phyloP scores from a whole-genome alignment of 2,113 vertebrate species.

The Sander vitreus region DNA sequence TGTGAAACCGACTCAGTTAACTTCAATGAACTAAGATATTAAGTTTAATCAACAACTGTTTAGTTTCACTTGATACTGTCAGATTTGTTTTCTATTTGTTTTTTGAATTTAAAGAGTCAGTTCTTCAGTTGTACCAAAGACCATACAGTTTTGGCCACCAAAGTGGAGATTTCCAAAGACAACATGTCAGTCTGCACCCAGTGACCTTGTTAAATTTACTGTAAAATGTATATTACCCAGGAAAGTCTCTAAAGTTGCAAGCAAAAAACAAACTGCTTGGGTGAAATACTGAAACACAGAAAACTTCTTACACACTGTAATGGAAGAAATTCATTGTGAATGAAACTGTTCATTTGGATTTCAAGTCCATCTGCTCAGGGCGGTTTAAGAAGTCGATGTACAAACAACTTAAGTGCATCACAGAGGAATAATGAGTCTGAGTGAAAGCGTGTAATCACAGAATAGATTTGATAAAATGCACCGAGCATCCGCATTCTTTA shows the following conservation, averaged over 20 bases:
- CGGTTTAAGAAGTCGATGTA: neutral
- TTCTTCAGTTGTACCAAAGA: neutral
- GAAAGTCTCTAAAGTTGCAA: neutral
- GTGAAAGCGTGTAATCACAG: constrained; percentile 4
- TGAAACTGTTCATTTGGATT: neutral
- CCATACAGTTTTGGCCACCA: too few relatives aligned
- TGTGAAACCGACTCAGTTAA: neutral
- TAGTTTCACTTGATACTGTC: neutral
- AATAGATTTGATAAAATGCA: constrained; percentile 2
- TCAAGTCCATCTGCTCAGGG: neutral
- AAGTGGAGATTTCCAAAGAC: neutral
- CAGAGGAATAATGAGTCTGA: neutral
- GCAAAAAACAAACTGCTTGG: neutral
- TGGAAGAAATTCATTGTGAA: neutral
- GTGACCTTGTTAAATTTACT: neutral
- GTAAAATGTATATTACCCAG: too few relatives aligned
- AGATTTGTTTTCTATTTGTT: neutral
- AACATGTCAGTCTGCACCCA: neutral
- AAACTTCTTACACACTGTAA: neutral
- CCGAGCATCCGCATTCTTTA: neutral
- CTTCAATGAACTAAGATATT: neutral
- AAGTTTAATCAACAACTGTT: neutral
- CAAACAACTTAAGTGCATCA: neutral
- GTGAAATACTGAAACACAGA: neutral
- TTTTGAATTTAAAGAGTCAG: neutral